These are phyloP conservation scores for Paracyclopina nana DNA, from an alignment of 1,140 invertebrate genomes.

Conservation along the genomic window DNA sequence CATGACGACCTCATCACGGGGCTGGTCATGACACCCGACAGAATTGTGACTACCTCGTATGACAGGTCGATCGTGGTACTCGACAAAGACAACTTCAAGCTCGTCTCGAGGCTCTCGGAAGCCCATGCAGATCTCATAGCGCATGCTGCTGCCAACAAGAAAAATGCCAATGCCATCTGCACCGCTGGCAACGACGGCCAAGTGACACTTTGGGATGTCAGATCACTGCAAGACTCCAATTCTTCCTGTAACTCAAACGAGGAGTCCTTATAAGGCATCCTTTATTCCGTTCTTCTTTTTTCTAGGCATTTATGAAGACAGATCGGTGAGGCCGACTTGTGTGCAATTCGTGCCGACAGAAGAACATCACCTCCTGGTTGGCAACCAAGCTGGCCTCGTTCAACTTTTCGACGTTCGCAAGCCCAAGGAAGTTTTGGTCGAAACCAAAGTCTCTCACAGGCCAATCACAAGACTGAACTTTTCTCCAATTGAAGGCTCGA, in stretches of 20 bases:
- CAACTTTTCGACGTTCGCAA: background rate
- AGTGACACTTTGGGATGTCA: background rate
- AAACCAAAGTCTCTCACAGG: too few species aligned
- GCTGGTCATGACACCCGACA: background rate
- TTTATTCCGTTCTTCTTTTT: background rate
- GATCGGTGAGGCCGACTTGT: background rate
- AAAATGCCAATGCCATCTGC: background rate
- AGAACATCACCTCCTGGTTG: background rate
- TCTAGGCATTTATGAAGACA: slow-evolving; percentile 6
- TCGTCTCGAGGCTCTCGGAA: background rate
- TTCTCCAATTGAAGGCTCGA: too few species aligned
- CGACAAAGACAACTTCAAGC: background rate
- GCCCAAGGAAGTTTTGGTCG: too few species aligned
- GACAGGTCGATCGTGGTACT: background rate
- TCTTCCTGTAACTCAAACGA: background rate
- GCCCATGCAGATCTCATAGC: background rate
- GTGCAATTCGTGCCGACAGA: background rate
- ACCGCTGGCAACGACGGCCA: background rate
- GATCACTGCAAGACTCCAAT: background rate
- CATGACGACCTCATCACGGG: background rate
- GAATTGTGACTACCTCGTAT: background rate
- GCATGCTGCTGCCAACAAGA: background rate
- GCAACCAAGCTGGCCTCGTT: background rate
- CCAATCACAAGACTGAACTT: too few species aligned
- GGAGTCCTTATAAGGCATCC: background rate